Conservation (phyloP, 1,140 invertebrate species). For the Drosophila nasuta region DNA sequence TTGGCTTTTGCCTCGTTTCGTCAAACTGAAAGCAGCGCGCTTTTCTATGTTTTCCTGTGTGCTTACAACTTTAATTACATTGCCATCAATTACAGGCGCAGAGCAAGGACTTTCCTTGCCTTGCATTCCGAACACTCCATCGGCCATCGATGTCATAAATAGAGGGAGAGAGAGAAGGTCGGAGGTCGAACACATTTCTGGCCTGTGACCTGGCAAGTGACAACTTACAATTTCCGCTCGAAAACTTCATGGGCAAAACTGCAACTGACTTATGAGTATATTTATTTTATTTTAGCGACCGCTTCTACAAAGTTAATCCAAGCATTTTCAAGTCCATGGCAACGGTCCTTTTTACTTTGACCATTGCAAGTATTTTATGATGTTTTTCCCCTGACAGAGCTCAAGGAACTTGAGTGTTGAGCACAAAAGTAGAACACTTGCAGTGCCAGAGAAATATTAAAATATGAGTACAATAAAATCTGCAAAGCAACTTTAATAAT, state of each 20-base stretch:
- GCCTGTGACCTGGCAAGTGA: conserved; percentile 34
- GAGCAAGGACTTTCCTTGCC: conserved; percentile 19
- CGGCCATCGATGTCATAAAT: conserved; percentile 42
- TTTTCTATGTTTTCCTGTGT: conserved; percentile 44
- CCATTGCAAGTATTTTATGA: conserved; percentile 28
- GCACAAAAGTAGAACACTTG: background rate
- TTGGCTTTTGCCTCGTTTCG: conserved; percentile 6
- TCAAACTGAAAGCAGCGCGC: background rate
- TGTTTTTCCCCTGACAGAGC: background rate
- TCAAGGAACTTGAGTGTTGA: background rate
- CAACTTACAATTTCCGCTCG: conserved; percentile 54
- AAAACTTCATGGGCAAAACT: conserved; percentile 30
- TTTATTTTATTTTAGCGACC: conserved; percentile 18
- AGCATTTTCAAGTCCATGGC: background rate
- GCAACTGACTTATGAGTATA: conserved; percentile 43
- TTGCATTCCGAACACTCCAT: conserved; percentile 4
- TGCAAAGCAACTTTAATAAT: no score
- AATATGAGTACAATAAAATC: background rate
- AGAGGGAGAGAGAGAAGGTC: background rate
- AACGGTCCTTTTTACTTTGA: background rate
- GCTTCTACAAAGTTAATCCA: conserved; percentile 14
- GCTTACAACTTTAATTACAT: conserved; percentile 62
- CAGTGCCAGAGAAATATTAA: background rate
- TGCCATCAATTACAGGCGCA: conserved; percentile 50
- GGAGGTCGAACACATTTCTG: background rate